Base-by-base conservation (phyloP, 2,797 vertebrate species). In the Cuniculus paca region DNA sequence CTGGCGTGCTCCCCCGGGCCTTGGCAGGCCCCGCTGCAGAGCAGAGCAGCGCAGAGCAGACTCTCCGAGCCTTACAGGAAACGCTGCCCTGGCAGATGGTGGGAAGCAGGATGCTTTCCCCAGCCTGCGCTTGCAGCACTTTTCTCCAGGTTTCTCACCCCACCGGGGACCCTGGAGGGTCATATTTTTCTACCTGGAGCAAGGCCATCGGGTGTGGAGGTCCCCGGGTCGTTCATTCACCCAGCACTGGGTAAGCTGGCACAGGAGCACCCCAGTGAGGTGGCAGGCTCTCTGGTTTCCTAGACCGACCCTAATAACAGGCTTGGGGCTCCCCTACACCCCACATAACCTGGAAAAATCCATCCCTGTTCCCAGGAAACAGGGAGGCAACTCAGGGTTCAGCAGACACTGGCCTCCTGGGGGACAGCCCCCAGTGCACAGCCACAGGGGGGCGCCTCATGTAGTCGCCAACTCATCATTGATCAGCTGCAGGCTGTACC, bases 1-100 rank as follows among this genome's bases (percentile, higher is more conserved):
- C 97, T 97, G 95, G 97, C 94, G 81, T 93, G 93, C 96, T 94
- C 97, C 88, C 95, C 95, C 89, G 34, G 96, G 97, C 95, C 95
- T 95, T 96, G 97, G 97, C 97, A 95, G 89, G 96, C 96, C 97
- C 79, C 5, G 3, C 75, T 5, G 81, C 97, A 26, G 52, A 74
- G 50, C 54, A 16, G 74, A 50, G 81, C 50, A 8, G 4, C 91
- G 63, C 34, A 2, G 63, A 19, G 70, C 95, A 97, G 81, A 96
- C 96, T 97, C 92, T 96, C 58, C 50, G 96, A 90, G 81, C 24
- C 88, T 86, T 82, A 78, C 88, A 83, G 78, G 90, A 88, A 58
- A 9, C 13, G 74, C 74, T 77, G 97, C 36, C 48, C 1, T 26
- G 70, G 7, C 96, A 97, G 96, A 95, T 95, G 96, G 96, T 34